phyloP scores from a whole-genome alignment of 2,888 invertebrate genomes.

The Lepidonotus clava region DNA sequence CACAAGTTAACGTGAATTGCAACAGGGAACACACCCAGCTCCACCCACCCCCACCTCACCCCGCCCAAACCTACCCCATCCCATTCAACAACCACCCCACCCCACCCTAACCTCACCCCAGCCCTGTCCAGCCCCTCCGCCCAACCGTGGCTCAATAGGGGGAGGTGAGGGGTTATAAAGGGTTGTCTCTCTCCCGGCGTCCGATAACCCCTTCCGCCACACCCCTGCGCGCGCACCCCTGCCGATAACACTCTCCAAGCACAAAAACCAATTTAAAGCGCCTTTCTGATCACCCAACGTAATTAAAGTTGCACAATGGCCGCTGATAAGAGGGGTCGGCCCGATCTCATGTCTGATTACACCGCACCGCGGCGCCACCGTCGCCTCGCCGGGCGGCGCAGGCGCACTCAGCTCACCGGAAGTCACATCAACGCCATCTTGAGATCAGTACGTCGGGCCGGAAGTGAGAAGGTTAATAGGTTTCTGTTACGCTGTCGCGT shows the following conservation, averaged over 20 bases:
- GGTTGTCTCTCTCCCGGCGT: neutral
- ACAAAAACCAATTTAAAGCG: constrained; percentile 49
- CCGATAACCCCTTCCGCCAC: constrained; percentile 40
- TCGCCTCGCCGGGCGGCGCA: neutral
- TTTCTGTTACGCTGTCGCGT: neutral
- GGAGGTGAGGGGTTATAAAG: neutral
- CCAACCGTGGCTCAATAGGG: no score
- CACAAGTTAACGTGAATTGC: no score
- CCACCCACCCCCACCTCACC: no score
- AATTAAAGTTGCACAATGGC: constrained; percentile 53
- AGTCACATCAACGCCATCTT: constrained; percentile 43
- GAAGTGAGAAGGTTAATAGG: constrained; percentile 24
- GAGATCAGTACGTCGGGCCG: constrained; percentile 15
- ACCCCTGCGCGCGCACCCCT: constrained; percentile 33
- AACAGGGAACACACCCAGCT: no score
- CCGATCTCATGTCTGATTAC: constrained; percentile 31
- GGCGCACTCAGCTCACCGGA: neutral
- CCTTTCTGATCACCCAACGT: constrained; percentile 46
- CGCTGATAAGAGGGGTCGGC: constrained; percentile 19
- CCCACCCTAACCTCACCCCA: no score
- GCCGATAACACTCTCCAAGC: constrained; percentile 35
- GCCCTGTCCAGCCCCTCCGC: no score
- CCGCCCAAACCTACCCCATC: no score
- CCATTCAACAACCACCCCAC: no score
- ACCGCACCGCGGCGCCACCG: constrained; percentile 19